Conservation (phyloP, 1,140 invertebrate species). For the Capitella teleta region DNA sequence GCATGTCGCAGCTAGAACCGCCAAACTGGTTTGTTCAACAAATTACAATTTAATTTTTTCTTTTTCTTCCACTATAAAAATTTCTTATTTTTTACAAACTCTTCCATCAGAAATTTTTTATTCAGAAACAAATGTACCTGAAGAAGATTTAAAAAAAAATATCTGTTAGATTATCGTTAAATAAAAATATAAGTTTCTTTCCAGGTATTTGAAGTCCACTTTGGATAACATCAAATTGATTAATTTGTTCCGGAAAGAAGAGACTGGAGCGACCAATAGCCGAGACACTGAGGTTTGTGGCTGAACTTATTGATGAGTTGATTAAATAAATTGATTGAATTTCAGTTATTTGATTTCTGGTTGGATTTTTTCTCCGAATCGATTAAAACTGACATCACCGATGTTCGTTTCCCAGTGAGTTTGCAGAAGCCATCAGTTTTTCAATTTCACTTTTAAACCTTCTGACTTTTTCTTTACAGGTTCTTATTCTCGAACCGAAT, state of each 20-base stretch:
- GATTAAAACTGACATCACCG: constrained; percentile 58
- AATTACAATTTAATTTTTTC: no score
- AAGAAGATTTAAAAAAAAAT: no score
- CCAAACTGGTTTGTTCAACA: constrained; percentile 78
- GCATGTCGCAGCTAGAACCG: constrained; percentile 97
- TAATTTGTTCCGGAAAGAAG: constrained; percentile 72
- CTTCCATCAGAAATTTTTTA: no score
- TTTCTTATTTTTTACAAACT: no score
- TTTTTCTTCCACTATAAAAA: no score
- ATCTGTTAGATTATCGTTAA: no score
- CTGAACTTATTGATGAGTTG: neutral
- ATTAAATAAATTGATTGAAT: constrained; percentile 1
- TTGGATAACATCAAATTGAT: constrained; percentile 96
- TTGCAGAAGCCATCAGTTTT: neutral
- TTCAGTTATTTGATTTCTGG: constrained; percentile 87
- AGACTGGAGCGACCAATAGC: constrained; percentile 31
- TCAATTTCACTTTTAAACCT: neutral
- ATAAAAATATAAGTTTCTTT: no score
- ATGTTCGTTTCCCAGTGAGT: constrained; percentile 78
- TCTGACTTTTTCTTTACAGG: constrained; percentile 32
- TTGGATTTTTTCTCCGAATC: constrained; percentile 97
- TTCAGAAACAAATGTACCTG: no score
- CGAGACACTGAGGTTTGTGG: constrained; percentile 8
- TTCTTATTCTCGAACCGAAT: constrained; percentile 81
- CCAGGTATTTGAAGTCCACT: constrained; percentile 91